Evolutionary conservation across 2,113 vertebrate species (phyloP), one percentile per base, ranked within the genome.

Genomic region (Uropsilus gracilis): DNA sequence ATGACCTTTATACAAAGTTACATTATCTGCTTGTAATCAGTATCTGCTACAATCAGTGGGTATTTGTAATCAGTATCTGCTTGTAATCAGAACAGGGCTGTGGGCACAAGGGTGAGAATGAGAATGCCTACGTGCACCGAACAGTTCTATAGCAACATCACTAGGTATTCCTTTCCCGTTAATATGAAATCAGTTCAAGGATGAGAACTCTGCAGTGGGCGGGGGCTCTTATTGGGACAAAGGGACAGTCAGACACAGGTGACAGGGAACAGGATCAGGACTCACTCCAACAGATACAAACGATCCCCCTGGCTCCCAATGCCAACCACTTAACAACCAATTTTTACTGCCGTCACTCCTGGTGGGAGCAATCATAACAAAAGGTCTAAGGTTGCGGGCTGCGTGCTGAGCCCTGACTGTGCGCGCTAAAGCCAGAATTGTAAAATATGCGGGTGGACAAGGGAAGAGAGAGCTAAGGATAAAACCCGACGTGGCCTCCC

Each of bases 351-450:
- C 28, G 30, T 12, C 3, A 4, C 28, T 81, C 76, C 94, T 46
- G 88, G 71, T 57, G 76, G 76, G 77, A 81, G 26, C 76, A 76
- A 88, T 92, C 88, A 57, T 68, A 92, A 93, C 76, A 55, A 93
- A 90, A 93, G 68, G 42, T 87, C 81, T 46, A 64, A 88, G 76
- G 64, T 50, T 68, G 64, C 34, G 63, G 46, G 6, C 0, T 24
- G 55, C 95, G 55, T 0, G 28, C 94, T 89, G 87, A 89, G 90
- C 34, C 85, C 84, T 83, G 4, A 84, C 18, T 32, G 44, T 50
- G 53, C 24, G 39, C 53, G 53, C 32, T 11, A n/a, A 72, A 64
- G 63, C 53, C 83, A 42, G 69, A 64, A 57, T 0, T 81, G 53
- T 50, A 72, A 81, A 87, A 55, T 61, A 34, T 18, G 8, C 12